A percentile compares a stretch with the other conserved stretches of the same genome.
Conservation (phyloP, 1,140 invertebrate species). For the Danaus plexippus region DNA sequence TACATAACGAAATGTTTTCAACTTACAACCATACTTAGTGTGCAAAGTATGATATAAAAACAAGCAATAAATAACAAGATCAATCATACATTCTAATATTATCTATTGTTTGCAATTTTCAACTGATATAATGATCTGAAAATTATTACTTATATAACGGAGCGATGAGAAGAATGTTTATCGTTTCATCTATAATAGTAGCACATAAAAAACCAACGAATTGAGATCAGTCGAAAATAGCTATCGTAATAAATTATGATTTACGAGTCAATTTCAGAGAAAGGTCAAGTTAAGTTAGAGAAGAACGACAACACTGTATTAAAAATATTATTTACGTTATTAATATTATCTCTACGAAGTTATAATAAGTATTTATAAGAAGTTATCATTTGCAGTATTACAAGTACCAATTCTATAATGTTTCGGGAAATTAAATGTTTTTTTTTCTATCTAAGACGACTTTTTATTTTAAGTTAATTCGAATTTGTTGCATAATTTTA, state of each 20-base stretch:
- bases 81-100: background rate
- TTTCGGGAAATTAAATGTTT: too few species aligned
- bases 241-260: slow-evolving; percentile 12
- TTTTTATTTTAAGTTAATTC: too few species aligned
- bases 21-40: background rate
- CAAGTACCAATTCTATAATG: too few species aligned
- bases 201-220: slow-evolving; percentile 22
- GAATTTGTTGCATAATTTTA: too few species aligned
- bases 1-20: slow-evolving; percentile 4
- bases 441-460: too few species aligned
- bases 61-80: slow-evolving; percentile 6
- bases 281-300: slow-evolving; percentile 27
- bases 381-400: too few species aligned
- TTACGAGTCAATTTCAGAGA: slow-evolving; percentile 12
- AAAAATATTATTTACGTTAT: too few species aligned
- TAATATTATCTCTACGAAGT: too few species aligned
- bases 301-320: slow-evolving; percentile 17
- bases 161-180: slow-evolving; percentile 20
- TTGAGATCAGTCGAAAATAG: slow-evolving; percentile 17
- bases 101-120: slow-evolving; percentile 7
- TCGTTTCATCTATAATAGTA: slow-evolving; percentile 22
- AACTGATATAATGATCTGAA: slow-evolving; percentile 20
- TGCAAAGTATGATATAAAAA: slow-evolving; percentile 2
- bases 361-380: too few species aligned
- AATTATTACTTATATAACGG: slow-evolving; percentile 21